Evolutionary conservation across 2,888 invertebrate genomes (phyloP).

Genomic region (Sesia bembeciformis): DNA sequence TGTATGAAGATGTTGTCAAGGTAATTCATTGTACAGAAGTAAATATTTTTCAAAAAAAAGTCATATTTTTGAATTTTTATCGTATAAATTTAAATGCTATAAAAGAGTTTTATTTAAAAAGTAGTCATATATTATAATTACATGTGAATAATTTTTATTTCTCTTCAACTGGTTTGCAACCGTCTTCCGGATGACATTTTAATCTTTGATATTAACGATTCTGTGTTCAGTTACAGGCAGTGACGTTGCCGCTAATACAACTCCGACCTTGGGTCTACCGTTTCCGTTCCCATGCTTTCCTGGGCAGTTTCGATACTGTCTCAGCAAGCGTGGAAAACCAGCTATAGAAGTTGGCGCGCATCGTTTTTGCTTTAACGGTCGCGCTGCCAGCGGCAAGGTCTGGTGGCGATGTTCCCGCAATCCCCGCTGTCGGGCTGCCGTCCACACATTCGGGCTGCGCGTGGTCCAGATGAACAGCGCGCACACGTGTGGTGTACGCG

Average conservation of each 20-base stretch:
- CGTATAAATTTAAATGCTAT: too few relatives aligned
- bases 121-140: too few relatives aligned
- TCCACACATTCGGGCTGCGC: constrained; percentile 62
- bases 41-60: too few relatives aligned
- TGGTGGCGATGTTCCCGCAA: constrained; percentile 70
- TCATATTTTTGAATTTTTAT: too few relatives aligned
- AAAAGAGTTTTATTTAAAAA: too few relatives aligned
- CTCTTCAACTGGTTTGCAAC: too few relatives aligned
- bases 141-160: too few relatives aligned
- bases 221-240: constrained; percentile 50
- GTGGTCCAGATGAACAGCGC: constrained; percentile 70
- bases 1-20: too few relatives aligned
- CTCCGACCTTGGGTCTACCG: constrained; percentile 57
- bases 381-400: constrained; percentile 65
- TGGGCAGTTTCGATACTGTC: constrained; percentile 65
- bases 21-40: too few relatives aligned
- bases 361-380: constrained; percentile 66
- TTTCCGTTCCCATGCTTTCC: constrained; percentile 67
- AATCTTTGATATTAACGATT: constrained; percentile 22
- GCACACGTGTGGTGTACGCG: constrained; percentile 65
- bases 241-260: constrained; percentile 14
- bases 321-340: constrained; percentile 65
- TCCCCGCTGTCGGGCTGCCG: constrained; percentile 64
- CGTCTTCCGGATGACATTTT: background rate
- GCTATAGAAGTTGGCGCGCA: constrained; percentile 68